Percentiles rank a stretch among this genome's conserved stretches.
These are phyloP conservation scores for Rhea americana DNA, from an alignment of 2,113 vertebrate species.

Conservation along the genomic window DNA sequence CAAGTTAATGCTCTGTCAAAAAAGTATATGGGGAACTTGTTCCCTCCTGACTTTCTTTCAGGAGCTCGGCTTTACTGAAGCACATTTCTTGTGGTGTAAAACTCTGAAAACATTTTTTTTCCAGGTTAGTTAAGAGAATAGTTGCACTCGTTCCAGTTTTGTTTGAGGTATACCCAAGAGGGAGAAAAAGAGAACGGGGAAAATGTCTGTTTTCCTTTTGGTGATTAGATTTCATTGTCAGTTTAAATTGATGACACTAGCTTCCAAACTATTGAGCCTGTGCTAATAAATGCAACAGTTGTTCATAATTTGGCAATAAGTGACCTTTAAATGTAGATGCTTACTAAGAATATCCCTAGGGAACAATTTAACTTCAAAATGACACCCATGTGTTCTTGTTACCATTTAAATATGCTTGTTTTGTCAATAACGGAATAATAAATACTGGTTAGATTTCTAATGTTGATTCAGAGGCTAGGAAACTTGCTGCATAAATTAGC, in stretches of 20 bases:
- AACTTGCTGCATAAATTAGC: conserved; percentile 81
- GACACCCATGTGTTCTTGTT: conserved; percentile 79
- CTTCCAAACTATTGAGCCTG: conserved; percentile 73
- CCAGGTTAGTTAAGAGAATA: background rate
- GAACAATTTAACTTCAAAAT: conserved; percentile 83
- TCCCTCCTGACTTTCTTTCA: background rate
- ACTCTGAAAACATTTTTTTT: background rate
- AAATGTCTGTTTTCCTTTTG: conserved; percentile 55
- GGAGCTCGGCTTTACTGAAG: background rate
- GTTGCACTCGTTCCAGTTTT: background rate
- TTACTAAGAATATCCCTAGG: conserved; percentile 72
- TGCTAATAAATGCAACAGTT: conserved; percentile 85
- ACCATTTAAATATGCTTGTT: conserved; percentile 83
- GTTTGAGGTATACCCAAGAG: background rate
- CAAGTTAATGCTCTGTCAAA: background rate
- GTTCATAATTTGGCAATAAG: conserved; percentile 78
- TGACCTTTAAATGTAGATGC: conserved; percentile 82
- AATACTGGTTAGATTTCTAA: conserved; percentile 83
- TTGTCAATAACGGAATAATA: conserved; percentile 85
- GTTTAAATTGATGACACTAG: conserved; percentile 73
- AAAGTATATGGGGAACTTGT: background rate
- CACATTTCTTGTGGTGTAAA: background rate
- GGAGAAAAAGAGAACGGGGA: conserved; percentile 20
- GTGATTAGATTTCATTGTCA: conserved; percentile 72
- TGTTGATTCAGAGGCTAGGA: conserved; percentile 80